phyloP scores from a whole-genome alignment of 2,888 invertebrate genomes.

The Ctenicera cuprea region DNA sequence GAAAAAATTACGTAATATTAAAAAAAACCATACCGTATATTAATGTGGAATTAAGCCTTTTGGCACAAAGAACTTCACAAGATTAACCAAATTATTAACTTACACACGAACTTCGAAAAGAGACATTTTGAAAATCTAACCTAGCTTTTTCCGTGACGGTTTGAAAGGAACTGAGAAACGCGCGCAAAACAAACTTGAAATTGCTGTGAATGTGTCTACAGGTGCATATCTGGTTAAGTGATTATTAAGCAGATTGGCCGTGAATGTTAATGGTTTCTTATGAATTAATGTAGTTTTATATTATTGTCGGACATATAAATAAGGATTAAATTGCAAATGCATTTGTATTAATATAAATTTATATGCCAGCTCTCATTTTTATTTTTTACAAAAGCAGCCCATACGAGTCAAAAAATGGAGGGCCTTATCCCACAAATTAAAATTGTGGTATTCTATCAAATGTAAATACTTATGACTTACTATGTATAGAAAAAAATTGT shows the following conservation, averaged over 20 bases:
- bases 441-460: no score
- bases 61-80: no score
- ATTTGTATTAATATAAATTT: neutral
- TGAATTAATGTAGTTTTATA: neutral
- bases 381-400: no score
- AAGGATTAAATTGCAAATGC: neutral
- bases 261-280: neutral
- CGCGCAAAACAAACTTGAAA: constrained; percentile 7
- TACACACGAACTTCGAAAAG: neutral
- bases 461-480: no score
- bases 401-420: no score
- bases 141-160: constrained; percentile 23
- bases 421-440: no score
- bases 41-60: no score
- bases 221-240: no score
- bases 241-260: neutral
- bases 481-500: no score
- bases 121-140: constrained; percentile 30
- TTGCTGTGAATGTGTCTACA: no score
- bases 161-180: constrained; percentile 26
- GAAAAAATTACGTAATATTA: neutral
- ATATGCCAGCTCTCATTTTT: no score
- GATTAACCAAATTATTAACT: neutral
- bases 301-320: neutral
- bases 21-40: neutral